A percentile compares a stretch with the other conserved stretches of the same genome.
Conservation (phyloP, 2,888 invertebrate genomes). For the Morpho helenor region DNA sequence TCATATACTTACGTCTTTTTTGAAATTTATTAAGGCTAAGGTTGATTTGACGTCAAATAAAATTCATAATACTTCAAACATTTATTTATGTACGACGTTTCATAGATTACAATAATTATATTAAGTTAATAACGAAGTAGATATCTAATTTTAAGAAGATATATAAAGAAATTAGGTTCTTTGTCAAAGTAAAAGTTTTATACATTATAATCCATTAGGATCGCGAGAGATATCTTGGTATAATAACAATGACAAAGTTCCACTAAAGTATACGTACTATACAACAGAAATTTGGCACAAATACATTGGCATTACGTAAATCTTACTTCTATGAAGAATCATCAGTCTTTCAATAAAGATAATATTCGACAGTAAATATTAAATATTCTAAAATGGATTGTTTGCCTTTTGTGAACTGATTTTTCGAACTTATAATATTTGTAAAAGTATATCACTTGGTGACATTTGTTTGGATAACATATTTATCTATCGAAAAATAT, state of each 20-base stretch:
- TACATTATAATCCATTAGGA: slow-evolving; percentile 21
- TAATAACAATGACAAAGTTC: slow-evolving; percentile 27
- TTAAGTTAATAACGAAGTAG: slow-evolving; percentile 27
- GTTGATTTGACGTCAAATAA: slow-evolving; percentile 4
- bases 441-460: not conserved
- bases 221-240: slow-evolving; percentile 16
- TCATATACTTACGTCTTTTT: too few species aligned
- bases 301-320: slow-evolving; percentile 24
- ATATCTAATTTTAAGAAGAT: slow-evolving; percentile 22
- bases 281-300: slow-evolving; percentile 27
- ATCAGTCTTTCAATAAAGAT: slow-evolving; percentile 66
- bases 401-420: slow-evolving; percentile 9
- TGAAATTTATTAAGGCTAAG: too few species aligned
- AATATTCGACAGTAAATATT: slow-evolving; percentile 23
- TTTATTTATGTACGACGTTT: slow-evolving; percentile 29
- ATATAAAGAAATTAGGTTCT: slow-evolving; percentile 23
- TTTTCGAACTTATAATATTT: slow-evolving; percentile 3
- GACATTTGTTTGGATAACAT: not conserved
- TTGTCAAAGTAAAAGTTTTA: slow-evolving; percentile 24
- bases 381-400: slow-evolving; percentile 12
- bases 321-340: slow-evolving; percentile 37
- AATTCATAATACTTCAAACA: slow-evolving; percentile 28
- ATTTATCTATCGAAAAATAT: slow-evolving; percentile 4
- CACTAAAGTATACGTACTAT: slow-evolving; percentile 17
- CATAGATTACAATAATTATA: slow-evolving; percentile 27